Evolutionary conservation across 1,140 invertebrate genomes (phyloP).

Genomic region (Zaprionus tsacasi): DNA sequence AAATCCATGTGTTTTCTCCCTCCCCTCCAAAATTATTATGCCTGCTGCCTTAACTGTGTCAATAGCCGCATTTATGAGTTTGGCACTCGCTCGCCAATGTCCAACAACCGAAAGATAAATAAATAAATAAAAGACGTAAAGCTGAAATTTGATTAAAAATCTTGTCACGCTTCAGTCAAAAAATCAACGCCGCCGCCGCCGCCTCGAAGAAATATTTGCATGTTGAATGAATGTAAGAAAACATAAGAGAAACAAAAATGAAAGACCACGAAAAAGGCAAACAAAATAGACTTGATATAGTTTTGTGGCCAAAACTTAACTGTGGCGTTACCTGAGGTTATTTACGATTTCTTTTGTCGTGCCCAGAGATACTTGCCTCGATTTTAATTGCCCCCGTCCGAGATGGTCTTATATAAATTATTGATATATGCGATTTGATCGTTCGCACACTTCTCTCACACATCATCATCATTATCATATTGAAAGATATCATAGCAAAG

Average conservation of each 20-base stretch:
- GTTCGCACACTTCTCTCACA: slow-evolving; percentile 56
- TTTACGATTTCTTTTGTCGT: slow-evolving; percentile 62
- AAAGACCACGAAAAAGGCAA: slow-evolving; percentile 10
- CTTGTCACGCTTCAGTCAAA: slow-evolving; percentile 77
- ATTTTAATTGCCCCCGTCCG: slow-evolving; percentile 60
- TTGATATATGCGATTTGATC: slow-evolving; percentile 26
- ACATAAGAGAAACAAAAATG: not conserved
- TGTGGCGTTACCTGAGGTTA: slow-evolving; percentile 44
- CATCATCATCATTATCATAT: slow-evolving; percentile 24
- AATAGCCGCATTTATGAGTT: slow-evolving; percentile 76
- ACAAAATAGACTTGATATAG: slow-evolving; percentile 45
- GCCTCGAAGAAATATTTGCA: slow-evolving; percentile 61
- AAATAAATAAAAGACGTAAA: not conserved
- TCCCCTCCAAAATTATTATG: slow-evolving; percentile 50
- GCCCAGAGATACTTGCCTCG: slow-evolving; percentile 65
- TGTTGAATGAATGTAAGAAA: slow-evolving; percentile 52
- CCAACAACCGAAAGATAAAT: not conserved
- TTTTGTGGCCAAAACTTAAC: slow-evolving; percentile 37
- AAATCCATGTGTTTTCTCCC: slow-evolving; percentile 51
- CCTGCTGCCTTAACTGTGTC: slow-evolving; percentile 67
- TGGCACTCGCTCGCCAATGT: slow-evolving; percentile 45
- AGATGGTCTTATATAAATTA: slow-evolving; percentile 53
- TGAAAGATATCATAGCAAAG: not conserved
- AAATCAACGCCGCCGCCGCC: slow-evolving; percentile 35
- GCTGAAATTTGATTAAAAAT: slow-evolving; percentile 72